Evolutionary conservation across 2,113 vertebrate genomes (phyloP), one percentile per base, ranked within the genome.

Genomic region (Numenius arquata): DNA sequence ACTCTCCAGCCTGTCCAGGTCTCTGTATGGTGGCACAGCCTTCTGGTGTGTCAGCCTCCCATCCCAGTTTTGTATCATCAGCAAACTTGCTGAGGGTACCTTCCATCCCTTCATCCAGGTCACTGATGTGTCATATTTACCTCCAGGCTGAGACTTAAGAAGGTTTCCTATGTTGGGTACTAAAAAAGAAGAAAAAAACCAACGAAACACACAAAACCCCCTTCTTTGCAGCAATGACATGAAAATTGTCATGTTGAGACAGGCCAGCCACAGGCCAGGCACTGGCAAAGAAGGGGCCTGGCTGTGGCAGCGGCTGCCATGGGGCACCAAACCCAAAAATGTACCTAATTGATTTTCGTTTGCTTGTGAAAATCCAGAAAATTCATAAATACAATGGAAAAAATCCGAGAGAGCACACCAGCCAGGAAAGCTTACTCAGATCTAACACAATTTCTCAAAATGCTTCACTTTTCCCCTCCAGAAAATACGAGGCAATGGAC

Each of bases 171-270:
- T 0, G 1, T 1, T 19, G 40, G 41, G 20, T 62, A 47, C 40
- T 52, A 30, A 63, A 84, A 56, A 87, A 76, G 9, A 41, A 45
- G 22, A 12, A 27, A 34, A 34, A 21, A n/a, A 22, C 6, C 6
- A 59, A 36, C 10, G 2, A 1, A 27, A 1, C 12, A 7, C 22
- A 12, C 20, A 22, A 4, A 61, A 34, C 0, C 6, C 11, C 19
- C 10, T 41, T 20, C n/a, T 53, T 63, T 47, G 38, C 26, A 56
- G 65, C 25, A 56, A 15, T 2, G 23, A 63, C 19, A 22, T n/a
- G n/a, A 30, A 78, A 41, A 73, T 13, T 16, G 20, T 11, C 0
- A 1, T 8, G 19, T 5, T 30, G 59, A 47, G n/a, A 20, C 20
- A 61, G 17, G 47, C 18, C n/a, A 34, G 29, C 5, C 0, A 0